Evolutionary conservation across 1,140 invertebrate species (phyloP).

Genomic region (Aphelenchoides fujianensis): DNA sequence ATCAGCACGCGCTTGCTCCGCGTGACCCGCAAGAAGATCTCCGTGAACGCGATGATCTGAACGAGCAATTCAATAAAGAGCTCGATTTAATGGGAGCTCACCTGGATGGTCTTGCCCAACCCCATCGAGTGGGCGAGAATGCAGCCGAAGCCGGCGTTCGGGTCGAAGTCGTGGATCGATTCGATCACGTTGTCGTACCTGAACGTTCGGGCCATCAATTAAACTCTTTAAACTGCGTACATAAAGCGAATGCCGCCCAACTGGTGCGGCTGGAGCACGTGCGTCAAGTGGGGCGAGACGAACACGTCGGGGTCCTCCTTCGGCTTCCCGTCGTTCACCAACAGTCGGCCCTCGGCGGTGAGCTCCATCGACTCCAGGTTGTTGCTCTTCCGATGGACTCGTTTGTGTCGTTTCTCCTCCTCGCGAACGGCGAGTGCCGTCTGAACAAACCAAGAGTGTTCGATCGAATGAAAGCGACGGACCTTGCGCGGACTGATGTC

Average conservation of each 20-base stretch:
- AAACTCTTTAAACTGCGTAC: constrained; percentile 34
- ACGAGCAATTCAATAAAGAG: background rate
- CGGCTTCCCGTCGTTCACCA: constrained; percentile 93
- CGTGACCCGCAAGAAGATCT: constrained; percentile 87
- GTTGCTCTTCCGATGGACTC: constrained; percentile 7
- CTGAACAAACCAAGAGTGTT: constrained; percentile 16
- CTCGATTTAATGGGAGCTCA: constrained; percentile 54
- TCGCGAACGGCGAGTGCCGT: constrained; percentile 1
- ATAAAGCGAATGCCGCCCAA: constrained; percentile 53
- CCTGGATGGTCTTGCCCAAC: constrained; percentile 94
- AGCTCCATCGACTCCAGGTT: constrained; percentile 39
- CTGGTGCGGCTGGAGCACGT: constrained; percentile 85
- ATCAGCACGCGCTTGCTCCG: constrained; percentile 82
- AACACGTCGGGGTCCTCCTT: constrained; percentile 86
- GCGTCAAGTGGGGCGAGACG: constrained; percentile 84
- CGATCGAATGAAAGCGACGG: constrained; percentile 20
- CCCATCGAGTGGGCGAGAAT: constrained; percentile 99
- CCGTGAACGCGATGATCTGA: constrained; percentile 90
- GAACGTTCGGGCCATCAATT: background rate
- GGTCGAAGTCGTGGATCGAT: constrained; percentile 48
- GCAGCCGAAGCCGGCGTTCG: constrained; percentile 71
- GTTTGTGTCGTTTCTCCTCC: constrained; percentile 14
- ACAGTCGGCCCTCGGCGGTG: constrained; percentile 77
- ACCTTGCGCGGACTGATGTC: background rate
- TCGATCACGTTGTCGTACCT: constrained; percentile 61